Conservation (phyloP, 35 echinoderm and acorn worm species). For the Apostichopus japonicus region DNA sequence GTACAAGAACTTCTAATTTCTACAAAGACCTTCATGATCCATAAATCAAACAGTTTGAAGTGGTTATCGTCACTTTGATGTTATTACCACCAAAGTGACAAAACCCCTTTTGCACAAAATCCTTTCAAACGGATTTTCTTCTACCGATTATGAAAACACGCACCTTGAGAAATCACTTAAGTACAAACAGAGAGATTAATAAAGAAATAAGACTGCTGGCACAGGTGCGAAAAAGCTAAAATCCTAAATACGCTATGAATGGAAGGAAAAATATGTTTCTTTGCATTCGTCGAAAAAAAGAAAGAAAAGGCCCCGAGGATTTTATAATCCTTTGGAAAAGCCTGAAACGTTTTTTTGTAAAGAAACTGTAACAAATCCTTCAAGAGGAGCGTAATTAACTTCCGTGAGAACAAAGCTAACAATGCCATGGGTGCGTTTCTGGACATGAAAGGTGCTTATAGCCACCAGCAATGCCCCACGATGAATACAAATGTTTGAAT, state of each 20-base stretch:
- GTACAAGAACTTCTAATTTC: neutral
- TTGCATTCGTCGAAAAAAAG: constrained; percentile 1
- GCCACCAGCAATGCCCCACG: neutral
- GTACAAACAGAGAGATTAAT: neutral
- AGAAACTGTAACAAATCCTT: constrained; percentile 42
- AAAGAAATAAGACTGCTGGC: constrained; percentile 3
- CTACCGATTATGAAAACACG: constrained; percentile 19
- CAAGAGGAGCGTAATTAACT: constrained; percentile 14
- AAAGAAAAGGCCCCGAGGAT: neutral
- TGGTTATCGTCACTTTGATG: constrained; percentile 5
- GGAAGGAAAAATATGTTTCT: constrained; percentile 43
- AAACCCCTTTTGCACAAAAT: too few species aligned
- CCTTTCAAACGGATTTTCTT: neutral
- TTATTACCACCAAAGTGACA: neutral
- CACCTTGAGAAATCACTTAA: neutral
- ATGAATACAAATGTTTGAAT: constrained; percentile 15
- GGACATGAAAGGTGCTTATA: constrained; percentile 16
- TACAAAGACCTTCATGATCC: neutral
- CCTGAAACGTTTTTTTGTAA: constrained; percentile 21
- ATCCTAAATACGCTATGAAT: neutral
- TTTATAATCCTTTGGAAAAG: neutral
- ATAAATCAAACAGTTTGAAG: constrained; percentile 29
- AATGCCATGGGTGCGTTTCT: neutral
- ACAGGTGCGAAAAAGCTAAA: constrained; percentile 21
- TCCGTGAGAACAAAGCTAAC: constrained; percentile 40